Evolutionary conservation across 2,113 vertebrate species (phyloP), one percentile per base, ranked within the genome.

Genomic region (Gymnogyps californianus): DNA sequence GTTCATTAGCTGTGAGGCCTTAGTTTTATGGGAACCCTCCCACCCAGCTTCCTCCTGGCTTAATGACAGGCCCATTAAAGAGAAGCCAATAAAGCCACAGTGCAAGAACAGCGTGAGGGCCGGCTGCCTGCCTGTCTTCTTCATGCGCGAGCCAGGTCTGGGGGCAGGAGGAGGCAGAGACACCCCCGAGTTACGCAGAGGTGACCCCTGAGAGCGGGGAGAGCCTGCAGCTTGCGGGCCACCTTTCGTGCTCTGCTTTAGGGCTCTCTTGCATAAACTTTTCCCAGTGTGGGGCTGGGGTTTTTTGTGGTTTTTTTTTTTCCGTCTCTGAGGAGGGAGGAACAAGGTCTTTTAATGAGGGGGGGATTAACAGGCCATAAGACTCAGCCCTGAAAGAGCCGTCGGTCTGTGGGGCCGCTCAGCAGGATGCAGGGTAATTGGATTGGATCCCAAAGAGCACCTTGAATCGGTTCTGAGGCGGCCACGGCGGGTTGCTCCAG

Each of bases 381-480:
- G 96, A 97, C 90, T 95, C 88, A 92, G 96, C 92, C 98, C 98
- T 99, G 97, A 99, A 99, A 99, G 98, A 98, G 98, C 98, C 82
- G 96, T 98, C 98, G 98, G 98, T 98, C 98, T 99, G 98, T 98
- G 98, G 98, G 99, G 92, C 98, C 98, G 96, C 98, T 98, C 98
- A 98, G 98, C 98, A 98, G 99, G 98, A 98, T 42, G 87, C 98
- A 98, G 98, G 98, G 99, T 99, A 99, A 99, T 99, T 99, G 98
- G 99, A 99, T 97, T 97, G 97, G 97, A 98, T 96, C 97, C 98
- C 97, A 90, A 99, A 97, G 98, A 98, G 98, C 98, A 98, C 98
- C 98, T 98, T 99, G 96, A 97, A 98, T 97, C 94, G 97, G 97
- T 97, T 98, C 98, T 99, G 96, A 97, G 95, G 97, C 98, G 82